Conservation (phyloP, 2,888 invertebrate genomes). For the Cosmopolites sordidus region DNA sequence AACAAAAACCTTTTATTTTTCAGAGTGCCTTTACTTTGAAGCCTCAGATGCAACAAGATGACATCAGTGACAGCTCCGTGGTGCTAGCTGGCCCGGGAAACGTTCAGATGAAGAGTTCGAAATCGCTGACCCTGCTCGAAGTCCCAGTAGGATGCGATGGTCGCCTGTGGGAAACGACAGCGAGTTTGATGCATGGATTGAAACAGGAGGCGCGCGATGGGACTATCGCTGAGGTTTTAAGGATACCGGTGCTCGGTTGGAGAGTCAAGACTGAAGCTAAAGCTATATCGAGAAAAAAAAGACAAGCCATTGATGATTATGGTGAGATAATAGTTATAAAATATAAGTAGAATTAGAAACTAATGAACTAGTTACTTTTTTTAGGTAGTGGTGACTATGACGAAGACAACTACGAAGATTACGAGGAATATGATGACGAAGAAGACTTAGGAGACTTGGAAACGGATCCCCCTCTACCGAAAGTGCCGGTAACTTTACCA, state of each 20-base stretch:
- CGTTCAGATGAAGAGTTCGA: slow-evolving; percentile 44
- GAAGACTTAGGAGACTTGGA: slow-evolving; percentile 28
- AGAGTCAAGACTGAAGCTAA: slow-evolving; percentile 53
- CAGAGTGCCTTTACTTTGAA: slow-evolving; percentile 55
- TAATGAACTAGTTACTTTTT: background rate
- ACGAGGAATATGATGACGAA: slow-evolving; percentile 44
- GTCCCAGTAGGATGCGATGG: slow-evolving; percentile 73
- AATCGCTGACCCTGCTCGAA: slow-evolving; percentile 50
- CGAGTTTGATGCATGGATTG: slow-evolving; percentile 62
- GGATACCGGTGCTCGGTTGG: slow-evolving; percentile 70
- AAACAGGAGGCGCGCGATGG: slow-evolving; percentile 69
- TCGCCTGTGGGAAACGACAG: slow-evolving; percentile 63
- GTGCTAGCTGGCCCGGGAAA: slow-evolving; percentile 55
- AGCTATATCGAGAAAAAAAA: slow-evolving; percentile 30
- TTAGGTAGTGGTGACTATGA: slow-evolving; percentile 43
- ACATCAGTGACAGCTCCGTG: slow-evolving; percentile 49
- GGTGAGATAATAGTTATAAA: slow-evolving; percentile 27
- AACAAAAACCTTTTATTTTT: slow-evolving; percentile 29
- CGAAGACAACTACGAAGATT: slow-evolving; percentile 48
- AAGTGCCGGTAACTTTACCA: slow-evolving; percentile 22
- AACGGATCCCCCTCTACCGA: slow-evolving; percentile 15
- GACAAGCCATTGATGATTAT: slow-evolving; percentile 28
- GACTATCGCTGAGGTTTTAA: slow-evolving; percentile 62
- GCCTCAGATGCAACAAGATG: slow-evolving; percentile 47
- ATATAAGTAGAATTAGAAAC: background rate